These are phyloP conservation scores for Drosophila macrospina DNA, from an alignment of 2,888 invertebrate species.

Conservation along the genomic window DNA sequence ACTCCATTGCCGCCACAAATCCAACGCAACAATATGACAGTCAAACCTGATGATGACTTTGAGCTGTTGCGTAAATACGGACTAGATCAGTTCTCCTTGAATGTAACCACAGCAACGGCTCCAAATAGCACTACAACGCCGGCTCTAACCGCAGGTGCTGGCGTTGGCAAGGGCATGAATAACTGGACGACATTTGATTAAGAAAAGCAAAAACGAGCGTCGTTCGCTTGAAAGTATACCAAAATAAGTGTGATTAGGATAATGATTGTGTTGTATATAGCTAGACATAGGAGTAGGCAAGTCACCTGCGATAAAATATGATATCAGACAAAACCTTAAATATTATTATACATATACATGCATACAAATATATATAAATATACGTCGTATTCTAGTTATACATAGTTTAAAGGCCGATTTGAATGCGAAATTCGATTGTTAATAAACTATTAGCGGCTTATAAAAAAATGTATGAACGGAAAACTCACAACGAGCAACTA, in stretches of 20 bases:
- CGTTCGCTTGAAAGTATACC: conserved; percentile 58
- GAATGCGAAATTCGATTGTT: conserved; percentile 17
- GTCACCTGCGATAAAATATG: conserved; percentile 35
- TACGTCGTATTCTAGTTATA: conserved; percentile 31
- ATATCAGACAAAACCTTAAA: conserved; percentile 60
- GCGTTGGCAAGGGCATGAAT: conserved; percentile 75
- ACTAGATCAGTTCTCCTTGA: conserved; percentile 84
- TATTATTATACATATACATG: conserved; percentile 42
- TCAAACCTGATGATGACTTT: conserved; percentile 83
- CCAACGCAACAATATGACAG: conserved; percentile 56
- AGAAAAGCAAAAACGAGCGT: conserved; percentile 1
- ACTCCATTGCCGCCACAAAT: conserved; percentile 68
- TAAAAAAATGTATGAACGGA: conserved; percentile 15
- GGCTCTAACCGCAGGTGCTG: conserved; percentile 53
- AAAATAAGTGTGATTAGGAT: conserved; percentile 75
- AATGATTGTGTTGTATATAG: conserved; percentile 61
- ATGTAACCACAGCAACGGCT: conserved; percentile 58
- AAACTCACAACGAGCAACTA: conserved; percentile 31
- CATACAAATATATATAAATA: conserved; percentile 5
- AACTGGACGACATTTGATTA: conserved; percentile 85
- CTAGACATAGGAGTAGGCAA: conserved; percentile 32
- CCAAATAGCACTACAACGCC: conserved; percentile 32
- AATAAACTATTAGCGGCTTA: conserved; percentile 31
- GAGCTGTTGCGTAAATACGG: conserved; percentile 85
- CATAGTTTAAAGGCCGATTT: conserved; percentile 21